Evolutionary conservation across 2,888 invertebrate species (phyloP).

Genomic region (Agrotis puta): DNA sequence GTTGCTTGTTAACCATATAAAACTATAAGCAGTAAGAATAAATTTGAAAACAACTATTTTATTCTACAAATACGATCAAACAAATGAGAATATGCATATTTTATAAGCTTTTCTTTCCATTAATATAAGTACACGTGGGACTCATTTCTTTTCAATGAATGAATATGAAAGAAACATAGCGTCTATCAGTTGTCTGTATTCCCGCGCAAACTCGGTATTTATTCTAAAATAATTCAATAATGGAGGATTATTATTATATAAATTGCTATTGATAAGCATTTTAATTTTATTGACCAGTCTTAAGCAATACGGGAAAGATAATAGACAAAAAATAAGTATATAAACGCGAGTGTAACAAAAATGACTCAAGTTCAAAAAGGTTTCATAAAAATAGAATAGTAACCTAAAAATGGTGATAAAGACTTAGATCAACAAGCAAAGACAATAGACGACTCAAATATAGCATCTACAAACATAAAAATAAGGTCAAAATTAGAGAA

Average conservation of each 20-base stretch:
- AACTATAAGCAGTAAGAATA: background rate
- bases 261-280: conserved; percentile 1
- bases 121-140: background rate
- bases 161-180: conserved; percentile 27
- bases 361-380: conserved; percentile 44
- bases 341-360: background rate
- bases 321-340: background rate
- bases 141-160: conserved; percentile 5
- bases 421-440: conserved; percentile 46
- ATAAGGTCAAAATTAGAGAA: conserved; percentile 41
- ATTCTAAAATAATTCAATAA: conserved; percentile 13
- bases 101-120: conserved; percentile 18
- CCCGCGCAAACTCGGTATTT: conserved; percentile 28
- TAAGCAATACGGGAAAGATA: background rate
- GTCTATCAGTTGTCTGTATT: conserved; percentile 28
- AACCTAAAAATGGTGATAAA: conserved; percentile 64
- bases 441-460: conserved; percentile 33
- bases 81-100: conserved; percentile 15
- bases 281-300: background rate
- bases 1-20: background rate
- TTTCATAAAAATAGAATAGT: conserved; percentile 61
- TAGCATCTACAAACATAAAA: conserved; percentile 7
- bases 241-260: background rate
- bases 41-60: background rate
- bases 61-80: conserved; percentile 13